Percentiles rank a stretch among this genome's conserved stretches.
These are phyloP conservation scores for Babyrousa celebensis DNA, from an alignment of 2,797 vertebrate species.

Conservation along the genomic window DNA sequence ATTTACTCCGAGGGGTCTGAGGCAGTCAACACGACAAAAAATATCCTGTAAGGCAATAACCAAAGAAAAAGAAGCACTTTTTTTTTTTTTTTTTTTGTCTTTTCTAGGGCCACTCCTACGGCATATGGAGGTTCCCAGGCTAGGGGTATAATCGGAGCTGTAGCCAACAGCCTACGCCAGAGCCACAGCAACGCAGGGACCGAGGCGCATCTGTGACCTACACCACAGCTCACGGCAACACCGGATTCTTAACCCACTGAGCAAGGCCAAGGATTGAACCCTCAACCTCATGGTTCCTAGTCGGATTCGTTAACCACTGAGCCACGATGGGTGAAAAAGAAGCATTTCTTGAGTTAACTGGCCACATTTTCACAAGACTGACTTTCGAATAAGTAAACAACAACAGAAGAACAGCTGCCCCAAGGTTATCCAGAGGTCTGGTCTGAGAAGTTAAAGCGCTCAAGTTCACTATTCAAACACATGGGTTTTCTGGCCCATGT, in stretches of 20 bases:
- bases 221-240: no score
- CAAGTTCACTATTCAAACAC: constrained; percentile 54
- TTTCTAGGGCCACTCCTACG: no score
- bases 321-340: background rate
- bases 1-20: background rate
- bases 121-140: no score
- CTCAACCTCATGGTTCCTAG: no score
- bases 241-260: no score
- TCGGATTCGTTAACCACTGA: no score
- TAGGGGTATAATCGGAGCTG: no score
- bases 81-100: no score
- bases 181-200: no score
- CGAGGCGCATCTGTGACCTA: no score
- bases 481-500: constrained; percentile 30
- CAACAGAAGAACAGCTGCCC: constrained; percentile 13
- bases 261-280: no score
- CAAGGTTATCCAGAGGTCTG: constrained; percentile 54
- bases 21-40: background rate
- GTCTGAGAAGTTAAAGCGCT: constrained; percentile 23
- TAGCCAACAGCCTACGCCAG: no score
- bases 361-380: background rate
- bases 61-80: background rate
- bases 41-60: background rate
- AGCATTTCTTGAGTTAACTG: background rate
- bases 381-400: constrained; percentile 37